Base-by-base conservation (phyloP, 2,888 invertebrate genomes). In the Clanis bilineata region DNA sequence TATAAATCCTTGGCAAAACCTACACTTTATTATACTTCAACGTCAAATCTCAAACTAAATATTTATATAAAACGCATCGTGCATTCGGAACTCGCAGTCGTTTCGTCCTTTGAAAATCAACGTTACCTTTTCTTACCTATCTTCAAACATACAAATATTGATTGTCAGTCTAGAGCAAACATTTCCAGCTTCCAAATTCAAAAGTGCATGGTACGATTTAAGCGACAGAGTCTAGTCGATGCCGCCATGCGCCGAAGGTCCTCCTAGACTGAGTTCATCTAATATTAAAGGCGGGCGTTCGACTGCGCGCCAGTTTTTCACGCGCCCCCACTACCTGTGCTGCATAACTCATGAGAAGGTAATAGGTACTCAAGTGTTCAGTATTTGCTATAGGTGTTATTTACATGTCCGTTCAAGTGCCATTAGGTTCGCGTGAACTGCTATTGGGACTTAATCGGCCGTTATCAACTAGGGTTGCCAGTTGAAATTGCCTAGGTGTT, bases 291-390 rank as follows among this genome's bases (percentile, higher is more conserved):
- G 61, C 64, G 74, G 69, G 70, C 79, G 79, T 77, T 77, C 74
- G 70, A 72, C 75, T 76, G 72, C 67, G 76, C 79, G 78, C 79
- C 83, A 85, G 83, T 88, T 89, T 90, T 89, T 90, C 88, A 83
- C 89, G 85, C 87, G 77, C 72, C 79, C 82, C 77, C 79, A 72
- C 76, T 82, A 83, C 82, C 82, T 79, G 77, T 69, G 71, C 73
- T 90, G 86, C 87, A 91, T 92, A 81, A 86, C 85, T 87, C 79
- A 90, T 90, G 88, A 90, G 86, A 68, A 74, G 80, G 83, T 88
- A 88, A 88, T 91, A 87, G 86, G 82, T 82, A 83, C 82, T 88
- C 82, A 79, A 86, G 79, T 76, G 77, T 77, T 83, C 77, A 73
- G 78, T 85, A 85, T 86, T 83, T 84, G 77, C 74, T 70, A 71